phyloP scores from a whole-genome alignment of 2,888 invertebrate genomes.

The Buathra laborator region DNA sequence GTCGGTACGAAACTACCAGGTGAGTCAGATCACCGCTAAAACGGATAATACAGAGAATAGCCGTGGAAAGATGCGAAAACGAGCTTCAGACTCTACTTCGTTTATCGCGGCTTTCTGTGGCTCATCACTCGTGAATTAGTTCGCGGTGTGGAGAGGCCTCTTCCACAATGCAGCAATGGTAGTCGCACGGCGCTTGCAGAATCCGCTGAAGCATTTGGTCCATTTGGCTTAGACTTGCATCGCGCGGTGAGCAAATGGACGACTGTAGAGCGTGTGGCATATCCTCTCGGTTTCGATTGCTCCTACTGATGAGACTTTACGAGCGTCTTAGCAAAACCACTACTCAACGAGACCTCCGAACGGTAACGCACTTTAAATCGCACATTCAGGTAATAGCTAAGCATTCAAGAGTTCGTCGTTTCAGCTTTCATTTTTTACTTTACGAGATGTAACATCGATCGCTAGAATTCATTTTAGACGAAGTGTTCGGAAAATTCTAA shows the following conservation, averaged over 20 bases:
- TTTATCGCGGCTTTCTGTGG: slow-evolving; percentile 57
- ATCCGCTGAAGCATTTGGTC: background rate
- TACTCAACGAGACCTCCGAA: background rate
- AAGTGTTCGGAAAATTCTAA: background rate
- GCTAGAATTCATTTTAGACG: background rate
- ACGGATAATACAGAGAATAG: slow-evolving; percentile 58
- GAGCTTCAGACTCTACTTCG: slow-evolving; percentile 51
- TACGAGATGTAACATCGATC: background rate
- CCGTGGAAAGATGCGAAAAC: slow-evolving; percentile 57
- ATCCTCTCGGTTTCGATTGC: slow-evolving; percentile 74
- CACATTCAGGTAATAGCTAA: background rate
- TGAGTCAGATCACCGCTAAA: slow-evolving; percentile 50
- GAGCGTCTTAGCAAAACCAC: slow-evolving; percentile 64
- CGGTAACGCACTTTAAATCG: background rate
- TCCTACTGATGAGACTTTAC: slow-evolving; percentile 76
- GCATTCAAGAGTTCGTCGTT: background rate
- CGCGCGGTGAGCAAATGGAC: slow-evolving; percentile 72
- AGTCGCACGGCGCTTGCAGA: background rate
- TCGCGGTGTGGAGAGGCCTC: slow-evolving; percentile 73
- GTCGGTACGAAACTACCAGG: slow-evolving; percentile 34
- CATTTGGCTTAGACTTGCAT: slow-evolving; percentile 41
- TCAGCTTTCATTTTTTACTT: background rate
- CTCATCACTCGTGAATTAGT: slow-evolving; percentile 81
- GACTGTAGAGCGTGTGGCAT: background rate
- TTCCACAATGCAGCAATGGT: slow-evolving; percentile 6